A percentile compares a stretch with the other conserved stretches of the same genome.
phyloP scores from a whole-genome alignment of 1,140 invertebrate species.

The Triops cancriformis region DNA sequence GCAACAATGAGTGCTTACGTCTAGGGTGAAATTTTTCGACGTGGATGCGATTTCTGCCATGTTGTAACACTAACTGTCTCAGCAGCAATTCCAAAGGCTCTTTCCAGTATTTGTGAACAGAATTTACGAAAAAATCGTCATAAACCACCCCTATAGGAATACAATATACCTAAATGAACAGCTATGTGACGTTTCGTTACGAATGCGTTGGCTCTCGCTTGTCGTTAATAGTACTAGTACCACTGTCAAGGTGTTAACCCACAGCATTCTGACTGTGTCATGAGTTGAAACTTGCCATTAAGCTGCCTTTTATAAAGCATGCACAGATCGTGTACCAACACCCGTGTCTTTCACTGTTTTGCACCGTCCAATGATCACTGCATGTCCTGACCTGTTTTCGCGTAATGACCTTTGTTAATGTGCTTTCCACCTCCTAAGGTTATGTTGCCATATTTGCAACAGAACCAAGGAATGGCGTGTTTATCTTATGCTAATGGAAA shows the following conservation, averaged over 20 bases:
- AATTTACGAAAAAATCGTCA: not conserved
- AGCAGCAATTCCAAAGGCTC: not conserved
- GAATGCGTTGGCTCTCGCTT: not conserved
- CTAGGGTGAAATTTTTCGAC: not conserved
- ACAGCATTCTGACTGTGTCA: not conserved
- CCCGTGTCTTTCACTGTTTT: no score
- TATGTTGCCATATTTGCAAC: no score
- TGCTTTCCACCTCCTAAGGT: no score
- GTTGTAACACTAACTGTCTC: not conserved
- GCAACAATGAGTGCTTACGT: not conserved
- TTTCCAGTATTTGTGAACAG: not conserved
- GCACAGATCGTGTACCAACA: no score
- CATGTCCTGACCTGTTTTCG: no score
- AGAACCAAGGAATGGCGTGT: not conserved
- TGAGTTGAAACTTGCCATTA: no score
- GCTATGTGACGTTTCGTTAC: not conserved
- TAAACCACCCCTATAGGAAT: not conserved
- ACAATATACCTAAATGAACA: not conserved
- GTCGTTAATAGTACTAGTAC: not conserved
- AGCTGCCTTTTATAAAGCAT: no score
- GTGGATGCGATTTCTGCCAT: not conserved
- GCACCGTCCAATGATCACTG: no score
- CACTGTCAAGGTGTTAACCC: not conserved
- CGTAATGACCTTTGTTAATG: no score
- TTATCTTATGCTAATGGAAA: not conserved